These are phyloP conservation scores for Epinotia nisella DNA, from an alignment of 2,888 invertebrate species.

Conservation along the genomic window DNA sequence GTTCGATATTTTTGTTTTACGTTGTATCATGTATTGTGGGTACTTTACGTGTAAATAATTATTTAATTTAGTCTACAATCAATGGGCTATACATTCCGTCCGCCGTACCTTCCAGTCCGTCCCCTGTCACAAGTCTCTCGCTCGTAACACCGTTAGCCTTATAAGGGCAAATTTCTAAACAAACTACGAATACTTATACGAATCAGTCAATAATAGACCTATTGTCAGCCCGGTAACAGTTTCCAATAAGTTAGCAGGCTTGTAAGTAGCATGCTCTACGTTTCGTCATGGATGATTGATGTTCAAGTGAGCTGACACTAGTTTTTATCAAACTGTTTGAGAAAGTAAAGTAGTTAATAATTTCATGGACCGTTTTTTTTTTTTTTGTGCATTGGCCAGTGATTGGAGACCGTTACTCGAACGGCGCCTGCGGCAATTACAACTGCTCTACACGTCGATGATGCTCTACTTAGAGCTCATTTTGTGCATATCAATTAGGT, in stretches of 20 bases:
- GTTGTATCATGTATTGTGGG: too few relatives aligned
- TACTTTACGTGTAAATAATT: too few relatives aligned
- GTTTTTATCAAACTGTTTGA: conserved; percentile 33
- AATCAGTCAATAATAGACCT: background rate
- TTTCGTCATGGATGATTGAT: conserved; percentile 36
- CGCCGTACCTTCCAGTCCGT: background rate
- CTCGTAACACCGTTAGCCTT: conserved; percentile 24
- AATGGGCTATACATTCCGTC: background rate
- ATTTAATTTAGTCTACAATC: too few relatives aligned
- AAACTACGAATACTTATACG: background rate
- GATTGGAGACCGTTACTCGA: conserved; percentile 71
- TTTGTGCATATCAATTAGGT: conserved; percentile 42
- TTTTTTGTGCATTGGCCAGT: conserved; percentile 40
- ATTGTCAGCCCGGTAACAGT: background rate
- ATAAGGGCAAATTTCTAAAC: background rate
- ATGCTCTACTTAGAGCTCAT: conserved; percentile 45
- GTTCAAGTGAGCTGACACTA: conserved; percentile 31
- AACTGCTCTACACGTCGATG: conserved; percentile 51
- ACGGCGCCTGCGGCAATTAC: conserved; percentile 53
- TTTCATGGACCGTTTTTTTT: conserved; percentile 47
- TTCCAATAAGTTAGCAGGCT: background rate
- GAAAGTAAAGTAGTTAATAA: conserved; percentile 43
- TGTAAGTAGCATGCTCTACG: conserved; percentile 20
- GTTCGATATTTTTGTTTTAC: too few relatives aligned
- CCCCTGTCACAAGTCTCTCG: background rate